A percentile compares a stretch with the other conserved stretches of the same genome.
phyloP scores from a whole-genome alignment of 2,888 invertebrate species.

The Lordiphosa andalusiaca region DNA sequence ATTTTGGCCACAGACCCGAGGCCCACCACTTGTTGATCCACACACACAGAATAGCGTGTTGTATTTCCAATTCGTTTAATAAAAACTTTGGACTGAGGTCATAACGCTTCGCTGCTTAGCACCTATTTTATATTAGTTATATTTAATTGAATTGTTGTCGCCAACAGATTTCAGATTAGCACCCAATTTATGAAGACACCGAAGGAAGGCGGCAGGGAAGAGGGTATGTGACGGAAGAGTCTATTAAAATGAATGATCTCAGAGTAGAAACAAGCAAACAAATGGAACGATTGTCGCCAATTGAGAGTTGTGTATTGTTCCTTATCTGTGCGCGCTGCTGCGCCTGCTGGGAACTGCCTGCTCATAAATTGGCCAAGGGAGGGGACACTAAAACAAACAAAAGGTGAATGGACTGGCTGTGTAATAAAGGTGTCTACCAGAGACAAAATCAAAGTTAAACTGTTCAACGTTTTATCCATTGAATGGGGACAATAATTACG shows the following conservation, averaged over 20 bases:
- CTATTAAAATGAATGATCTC: conserved; percentile 68
- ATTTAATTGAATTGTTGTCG: conserved; percentile 59
- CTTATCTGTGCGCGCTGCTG: conserved; percentile 39
- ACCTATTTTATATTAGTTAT: conserved; percentile 41
- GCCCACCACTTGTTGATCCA: conserved; percentile 63
- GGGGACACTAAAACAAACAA: not conserved
- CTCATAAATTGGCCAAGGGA: conserved; percentile 17
- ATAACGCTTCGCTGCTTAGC: conserved; percentile 30
- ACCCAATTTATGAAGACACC: conserved; percentile 13
- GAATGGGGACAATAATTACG: too few relatives aligned
- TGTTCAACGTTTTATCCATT: too few relatives aligned
- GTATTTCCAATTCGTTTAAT: conserved; percentile 46
- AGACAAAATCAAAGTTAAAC: too few relatives aligned
- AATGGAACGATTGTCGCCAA: conserved; percentile 57
- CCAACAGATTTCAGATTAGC: conserved; percentile 51
- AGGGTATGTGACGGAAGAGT: conserved; percentile 38
- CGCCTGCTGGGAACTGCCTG: conserved; percentile 15
- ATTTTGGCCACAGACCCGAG: conserved; percentile 48
- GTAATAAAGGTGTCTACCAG: too few relatives aligned
- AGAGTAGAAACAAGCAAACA: conserved; percentile 34
- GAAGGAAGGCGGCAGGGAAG: conserved; percentile 5
- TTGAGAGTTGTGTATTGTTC: conserved; percentile 51
- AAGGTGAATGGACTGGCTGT: too few relatives aligned
- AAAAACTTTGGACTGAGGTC: conserved; percentile 27
- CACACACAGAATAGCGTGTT: conserved; percentile 43